Base-by-base conservation (phyloP, 2,797 vertebrate species). In the Myioborus melanocephalus region DNA sequence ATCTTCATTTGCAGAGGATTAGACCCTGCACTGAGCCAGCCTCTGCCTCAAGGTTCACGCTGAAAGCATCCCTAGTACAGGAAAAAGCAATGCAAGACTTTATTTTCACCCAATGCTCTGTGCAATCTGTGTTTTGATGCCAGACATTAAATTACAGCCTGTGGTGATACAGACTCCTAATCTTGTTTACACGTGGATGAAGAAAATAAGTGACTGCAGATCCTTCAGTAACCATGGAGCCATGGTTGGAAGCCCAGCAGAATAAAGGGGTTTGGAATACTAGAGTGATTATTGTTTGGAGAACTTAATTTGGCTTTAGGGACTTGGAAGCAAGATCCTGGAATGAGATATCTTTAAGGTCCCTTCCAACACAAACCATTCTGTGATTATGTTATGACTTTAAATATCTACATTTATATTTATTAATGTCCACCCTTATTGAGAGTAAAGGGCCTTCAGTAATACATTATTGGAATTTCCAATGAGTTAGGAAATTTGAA, bases 1-100 rank as follows among this genome's bases (percentile, higher is more conserved):
- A 70, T 1, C 57, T 93, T 76, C 95, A 93, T 94, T 84, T 88
- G 65, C 79, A 85, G 89, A 89, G 90, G 96, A 95, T 97, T 96
- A 96, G 91, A 91, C 28, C 89, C 94, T 94, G 94, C 72, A 41
- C 97, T 91, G 96, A 97, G 86, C 88, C 93, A 95, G 24, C 59
- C 92, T 92, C 53, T 43, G 97, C 95, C 35, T 82, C 97, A 83
- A 83, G 91, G 46, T 41, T 87, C 96, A 78, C 83, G 52, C 47
- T 17, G 32, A 64, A 46, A 10, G 44, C 68, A 76, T 17, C 64
- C 44, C 56, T 28, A 69, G 34, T 1, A 39, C 83, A 78, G 76
- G 12, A 24, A 87, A 85, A 79, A 47, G 35, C 43, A 10, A 18
- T 1, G 1, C 1, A n/a, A 39, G 49, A 10, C 35, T 83, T 61